These are phyloP conservation scores for Schlechtendalia chinensis DNA, from an alignment of 1,140 invertebrate genomes.

Conservation along the genomic window DNA sequence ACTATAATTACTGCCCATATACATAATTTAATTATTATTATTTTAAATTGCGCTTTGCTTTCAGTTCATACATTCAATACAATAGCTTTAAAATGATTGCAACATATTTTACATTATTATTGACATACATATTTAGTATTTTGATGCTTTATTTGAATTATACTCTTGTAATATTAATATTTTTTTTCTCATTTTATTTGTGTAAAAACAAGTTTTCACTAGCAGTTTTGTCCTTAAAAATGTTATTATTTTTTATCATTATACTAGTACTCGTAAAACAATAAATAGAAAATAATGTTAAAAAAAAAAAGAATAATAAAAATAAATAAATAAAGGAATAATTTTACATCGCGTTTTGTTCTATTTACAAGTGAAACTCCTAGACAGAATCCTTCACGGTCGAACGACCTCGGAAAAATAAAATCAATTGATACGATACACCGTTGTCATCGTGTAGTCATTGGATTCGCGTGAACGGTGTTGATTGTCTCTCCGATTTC, in stretches of 20 bases:
- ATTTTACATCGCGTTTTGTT: background rate
- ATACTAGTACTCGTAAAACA: conserved; percentile 37
- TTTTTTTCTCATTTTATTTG: conserved; percentile 43
- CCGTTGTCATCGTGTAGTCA: no score
- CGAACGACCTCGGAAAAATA: background rate
- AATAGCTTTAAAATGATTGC: conserved; percentile 45
- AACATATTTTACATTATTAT: conserved; percentile 38
- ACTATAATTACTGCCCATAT: conserved; percentile 46
- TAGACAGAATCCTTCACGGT: background rate
- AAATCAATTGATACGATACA: no score
- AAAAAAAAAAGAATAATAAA: background rate
- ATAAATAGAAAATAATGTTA: conserved; percentile 45
- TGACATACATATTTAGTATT: conserved; percentile 32
- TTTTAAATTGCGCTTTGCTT: conserved; percentile 35
- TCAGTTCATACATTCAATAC: conserved; percentile 31
- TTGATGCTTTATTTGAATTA: conserved; percentile 38
- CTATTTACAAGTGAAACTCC: background rate
- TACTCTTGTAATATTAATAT: conserved; percentile 20
- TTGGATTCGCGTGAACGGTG: no score
- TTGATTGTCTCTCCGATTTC: no score
- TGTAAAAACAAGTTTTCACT: conserved; percentile 28
- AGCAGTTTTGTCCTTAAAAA: conserved; percentile 46
- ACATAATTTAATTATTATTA: conserved; percentile 40
- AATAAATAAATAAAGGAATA: background rate
- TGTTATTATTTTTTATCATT: conserved; percentile 47